These are phyloP conservation scores for Chanos chanos DNA, from an alignment of 2,797 vertebrate species.

Conservation along the genomic window DNA sequence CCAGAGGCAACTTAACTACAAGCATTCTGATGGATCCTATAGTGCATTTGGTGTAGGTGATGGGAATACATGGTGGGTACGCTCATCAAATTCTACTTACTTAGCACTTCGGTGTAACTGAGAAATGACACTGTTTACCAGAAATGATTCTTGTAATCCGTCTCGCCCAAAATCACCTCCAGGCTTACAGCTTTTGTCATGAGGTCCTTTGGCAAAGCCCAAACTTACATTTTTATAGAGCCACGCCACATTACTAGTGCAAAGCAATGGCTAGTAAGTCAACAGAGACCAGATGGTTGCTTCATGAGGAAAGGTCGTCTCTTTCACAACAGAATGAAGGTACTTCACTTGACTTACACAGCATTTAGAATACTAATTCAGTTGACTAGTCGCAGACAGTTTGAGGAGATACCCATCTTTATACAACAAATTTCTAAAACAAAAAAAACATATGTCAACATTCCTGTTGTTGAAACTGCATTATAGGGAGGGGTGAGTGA, in stretches of 20 bases:
- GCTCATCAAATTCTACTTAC: not conserved
- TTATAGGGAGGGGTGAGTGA: slow-evolving; percentile 69
- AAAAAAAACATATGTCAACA: not conserved
- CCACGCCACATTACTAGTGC: slow-evolving; percentile 60
- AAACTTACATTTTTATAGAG: slow-evolving; percentile 73
- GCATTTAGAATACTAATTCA: no score
- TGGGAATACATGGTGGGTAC: slow-evolving; percentile 76
- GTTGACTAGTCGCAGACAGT: no score
- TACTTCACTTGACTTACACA: no score
- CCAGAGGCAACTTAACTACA: slow-evolving; percentile 78
- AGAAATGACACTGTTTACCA: not conserved
- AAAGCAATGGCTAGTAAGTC: slow-evolving; percentile 63
- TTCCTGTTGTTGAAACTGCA: not conserved
- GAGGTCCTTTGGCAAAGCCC: slow-evolving; percentile 75
- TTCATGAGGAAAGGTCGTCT: slow-evolving; percentile 70
- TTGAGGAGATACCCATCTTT: no score
- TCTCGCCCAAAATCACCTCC: slow-evolving; percentile 7
- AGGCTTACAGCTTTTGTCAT: slow-evolving; percentile 87
- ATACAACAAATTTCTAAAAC: no score
- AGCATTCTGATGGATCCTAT: slow-evolving; percentile 62
- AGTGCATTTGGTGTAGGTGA: slow-evolving; percentile 69
- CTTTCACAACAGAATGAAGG: slow-evolving; percentile 79
- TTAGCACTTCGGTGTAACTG: not conserved
- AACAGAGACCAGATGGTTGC: slow-evolving; percentile 70
- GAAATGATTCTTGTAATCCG: not conserved